Conservation (phyloP, 2,113 vertebrate genomes). For the Ia io region DNA sequence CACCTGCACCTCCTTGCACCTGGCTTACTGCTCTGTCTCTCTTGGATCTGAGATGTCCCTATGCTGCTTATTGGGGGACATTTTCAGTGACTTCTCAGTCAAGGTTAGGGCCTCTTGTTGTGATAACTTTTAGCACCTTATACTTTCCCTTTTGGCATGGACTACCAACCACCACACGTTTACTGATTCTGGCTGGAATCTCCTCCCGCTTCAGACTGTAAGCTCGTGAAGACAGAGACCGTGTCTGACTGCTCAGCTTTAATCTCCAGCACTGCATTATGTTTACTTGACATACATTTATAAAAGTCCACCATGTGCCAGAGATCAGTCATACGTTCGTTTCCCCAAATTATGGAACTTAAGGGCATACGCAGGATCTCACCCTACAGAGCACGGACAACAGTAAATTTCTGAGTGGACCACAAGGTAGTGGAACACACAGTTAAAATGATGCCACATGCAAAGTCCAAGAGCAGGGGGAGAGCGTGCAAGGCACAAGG, state of each 20-base stretch:
- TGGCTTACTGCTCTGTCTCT: neutral
- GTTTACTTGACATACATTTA: neutral
- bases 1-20: neutral
- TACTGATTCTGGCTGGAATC: neutral
- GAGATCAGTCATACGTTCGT: neutral
- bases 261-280: neutral
- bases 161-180: fast-evolving
- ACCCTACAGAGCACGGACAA: neutral
- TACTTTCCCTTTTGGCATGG: neutral
- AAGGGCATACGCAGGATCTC: neutral
- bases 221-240: neutral
- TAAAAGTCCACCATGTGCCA: neutral
- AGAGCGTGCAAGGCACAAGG: neutral
- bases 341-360: neutral
- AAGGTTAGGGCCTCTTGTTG: neutral
- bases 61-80: neutral
- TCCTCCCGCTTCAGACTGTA: neutral
- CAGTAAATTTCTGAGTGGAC: neutral
- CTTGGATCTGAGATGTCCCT: neutral
- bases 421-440: neutral
- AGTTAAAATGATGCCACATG: neutral
- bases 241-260: neutral
- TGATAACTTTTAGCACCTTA: too few relatives aligned
- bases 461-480: neutral
- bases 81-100: neutral